Base-by-base conservation (phyloP, 2,113 vertebrate species). In the Bubo blakistoni region DNA sequence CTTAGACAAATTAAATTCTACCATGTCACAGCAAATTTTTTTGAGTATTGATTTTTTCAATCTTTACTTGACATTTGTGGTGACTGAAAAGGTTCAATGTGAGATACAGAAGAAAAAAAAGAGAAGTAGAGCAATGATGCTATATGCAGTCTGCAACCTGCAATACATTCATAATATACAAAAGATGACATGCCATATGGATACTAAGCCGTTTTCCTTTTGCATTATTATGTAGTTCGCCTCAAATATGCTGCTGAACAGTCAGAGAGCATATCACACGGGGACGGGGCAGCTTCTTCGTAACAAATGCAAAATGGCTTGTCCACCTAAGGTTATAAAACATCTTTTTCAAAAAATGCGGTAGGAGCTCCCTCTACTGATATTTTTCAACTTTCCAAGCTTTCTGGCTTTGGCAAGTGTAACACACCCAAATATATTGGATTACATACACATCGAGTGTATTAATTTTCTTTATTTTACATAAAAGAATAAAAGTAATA, bases 281-380 rank as follows among this genome's bases (percentile, higher is more conserved):
- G n/a, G 30, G 9, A 58, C 82, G 29, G n/a, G 30, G 9, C 58
- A 89, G 51, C 19, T 46, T 77, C 54, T 57, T 92, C 73, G 10
- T 4, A 42, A 61, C 76, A 62, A 30, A 17, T 44, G 29, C 69
- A 93, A 95, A 83, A 81, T 10, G 10, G 44, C 8, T 58, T 24
- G 30, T 58, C 94, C 79, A 76, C 57, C 21, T 44, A 52, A 66
- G 20, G 57, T 26, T 42, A 49, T 21, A 42, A 82, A 71, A 13
- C 9, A 29, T 16, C 16, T 30, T 13, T 52, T 78, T 24, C n/a
- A 71, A 96, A 59, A 78, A 19, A 71, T 95, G 95, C 81, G 12
- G 42, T 62, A 73, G 86, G 96, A 97, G 97, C 96, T 95, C 97
- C 96, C 96, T 97, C 98, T 97, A 78, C 81, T 79, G 97, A 38